Evolutionary conservation across 2,888 invertebrate species (phyloP), one percentile per base, ranked within the genome.

Genomic region (Cephalotes varians): DNA sequence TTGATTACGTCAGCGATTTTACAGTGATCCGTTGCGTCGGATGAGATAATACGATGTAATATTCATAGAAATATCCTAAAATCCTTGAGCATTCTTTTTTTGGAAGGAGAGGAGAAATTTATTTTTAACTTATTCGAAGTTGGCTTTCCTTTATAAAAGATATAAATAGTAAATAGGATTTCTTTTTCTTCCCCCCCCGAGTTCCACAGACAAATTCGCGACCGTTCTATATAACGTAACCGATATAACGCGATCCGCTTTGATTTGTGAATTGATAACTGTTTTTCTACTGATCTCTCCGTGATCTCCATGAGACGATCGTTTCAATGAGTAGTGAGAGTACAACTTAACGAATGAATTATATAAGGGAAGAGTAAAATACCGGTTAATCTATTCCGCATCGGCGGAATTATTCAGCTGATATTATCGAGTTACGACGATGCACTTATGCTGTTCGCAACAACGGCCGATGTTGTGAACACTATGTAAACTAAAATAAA

Each of bases 1-100:
- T 40, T 1, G 9, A 34, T 77, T 79, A 28, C 25, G 56, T 71
- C 56, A 56, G 31, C 77, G 72, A 77, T 44, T 25, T 77, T 77
- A 54, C 12, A n/a, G 10, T 31, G 71, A 77, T 69, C 12, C 25
- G 77, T 12, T 37, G 37, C 37, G 12, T 28, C 28, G 21, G 15
- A 3, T 54, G 77, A 71, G 44, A 69, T 56, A 71, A 71, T 10
- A 18, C 21, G 21, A 18, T 25, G 77, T 25, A 54, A 69, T 7
- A n/a, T n/a, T 12, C 25, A n/a, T 15, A 28, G 21, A 5, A 15
- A 18, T 12, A 31, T 56, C 5, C n/a, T 10, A 18, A 49, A 69
- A 69, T 76, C 6, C 0, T 12, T 5, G n/a, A 5, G 25, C 1
- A n/a, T n/a, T 37, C 12, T 37, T 6, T 37, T 10, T 12, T 25